A percentile compares a stretch with the other conserved stretches of the same genome.
Evolutionary conservation across 2,113 vertebrate genomes (phyloP).

Genomic region (Tretioscincus oriximinensis): DNA sequence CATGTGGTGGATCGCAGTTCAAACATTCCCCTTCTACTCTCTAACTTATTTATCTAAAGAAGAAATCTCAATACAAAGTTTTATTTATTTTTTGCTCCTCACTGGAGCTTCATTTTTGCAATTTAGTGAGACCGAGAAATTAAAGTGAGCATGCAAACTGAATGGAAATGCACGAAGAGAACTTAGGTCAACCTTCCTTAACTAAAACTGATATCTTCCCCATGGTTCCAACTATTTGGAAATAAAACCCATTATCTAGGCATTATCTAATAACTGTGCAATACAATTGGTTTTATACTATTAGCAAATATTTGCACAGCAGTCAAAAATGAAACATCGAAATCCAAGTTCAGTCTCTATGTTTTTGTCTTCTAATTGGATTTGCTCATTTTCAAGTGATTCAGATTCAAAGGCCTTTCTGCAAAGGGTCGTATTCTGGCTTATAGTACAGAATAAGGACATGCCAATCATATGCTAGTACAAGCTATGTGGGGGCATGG

Average conservation of each 20-base stretch:
- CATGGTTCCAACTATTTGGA: neutral
- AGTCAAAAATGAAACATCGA: constrained; percentile 1
- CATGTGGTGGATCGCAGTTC: too few species aligned
- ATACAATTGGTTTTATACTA: constrained; percentile 1
- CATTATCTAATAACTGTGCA: neutral
- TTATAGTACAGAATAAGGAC: too few species aligned
- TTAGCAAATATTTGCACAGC: neutral
- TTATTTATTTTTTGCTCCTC: too few species aligned
- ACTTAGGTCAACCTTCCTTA: neutral
- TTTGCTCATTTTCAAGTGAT: neutral
- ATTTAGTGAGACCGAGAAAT: too few species aligned
- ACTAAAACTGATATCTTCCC: fast-evolving
- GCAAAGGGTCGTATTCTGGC: too few species aligned
- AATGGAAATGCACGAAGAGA: neutral
- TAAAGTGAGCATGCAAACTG: neutral
- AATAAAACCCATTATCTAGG: neutral
- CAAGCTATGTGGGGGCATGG: too few species aligned
- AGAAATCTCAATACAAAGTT: too few species aligned
- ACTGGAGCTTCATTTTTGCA: too few species aligned
- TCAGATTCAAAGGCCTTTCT: too few species aligned
- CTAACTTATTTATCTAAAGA: too few species aligned
- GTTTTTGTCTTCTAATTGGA: neutral
- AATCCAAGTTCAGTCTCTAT: neutral
- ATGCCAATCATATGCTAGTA: too few species aligned
- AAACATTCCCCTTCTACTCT: too few species aligned